A percentile compares a stretch with the other conserved stretches of the same genome.
These are phyloP conservation scores for Tanypteryx hageni DNA, from an alignment of 2,888 invertebrate genomes.

Conservation along the genomic window DNA sequence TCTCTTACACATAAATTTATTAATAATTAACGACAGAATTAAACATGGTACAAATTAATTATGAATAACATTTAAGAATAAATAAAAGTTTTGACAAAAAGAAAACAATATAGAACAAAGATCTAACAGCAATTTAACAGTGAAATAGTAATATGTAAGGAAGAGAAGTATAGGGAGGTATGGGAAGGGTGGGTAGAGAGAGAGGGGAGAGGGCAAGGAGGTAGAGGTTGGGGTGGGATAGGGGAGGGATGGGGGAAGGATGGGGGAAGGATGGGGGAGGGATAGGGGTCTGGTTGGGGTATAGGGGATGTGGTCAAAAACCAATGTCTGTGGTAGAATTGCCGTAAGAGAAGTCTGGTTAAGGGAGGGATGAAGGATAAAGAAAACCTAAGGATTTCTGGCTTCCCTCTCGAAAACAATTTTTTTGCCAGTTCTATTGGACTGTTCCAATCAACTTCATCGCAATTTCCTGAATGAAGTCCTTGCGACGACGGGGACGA, in stretches of 20 bases:
- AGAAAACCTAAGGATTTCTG: background rate
- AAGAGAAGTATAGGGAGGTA: too few species aligned
- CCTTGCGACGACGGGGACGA: background rate
- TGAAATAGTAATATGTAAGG: too few species aligned
- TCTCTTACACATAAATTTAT: too few species aligned
- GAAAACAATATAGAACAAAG: too few species aligned
- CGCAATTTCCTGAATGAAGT: constrained; percentile 44
- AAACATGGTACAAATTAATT: too few species aligned
- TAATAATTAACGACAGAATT: too few species aligned
- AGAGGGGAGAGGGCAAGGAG: too few species aligned
- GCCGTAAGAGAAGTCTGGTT: background rate
- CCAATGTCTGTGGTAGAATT: background rate
- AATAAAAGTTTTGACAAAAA: too few species aligned
- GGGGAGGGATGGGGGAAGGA: background rate
- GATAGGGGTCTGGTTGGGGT: background rate
- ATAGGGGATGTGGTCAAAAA: background rate
- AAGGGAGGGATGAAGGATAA: background rate
- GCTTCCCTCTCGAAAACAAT: constrained; percentile 42
- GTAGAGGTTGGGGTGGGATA: too few species aligned
- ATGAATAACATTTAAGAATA: too few species aligned
- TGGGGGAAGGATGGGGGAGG: background rate
- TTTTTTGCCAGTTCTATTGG: background rate
- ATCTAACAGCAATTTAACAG: too few species aligned
- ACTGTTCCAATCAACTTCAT: constrained; percentile 33
- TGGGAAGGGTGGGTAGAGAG: too few species aligned